Percentiles rank a stretch among this genome's conserved stretches.
Evolutionary conservation across 2,113 vertebrate genomes (phyloP).

Genomic region (Laticauda colubrina): DNA sequence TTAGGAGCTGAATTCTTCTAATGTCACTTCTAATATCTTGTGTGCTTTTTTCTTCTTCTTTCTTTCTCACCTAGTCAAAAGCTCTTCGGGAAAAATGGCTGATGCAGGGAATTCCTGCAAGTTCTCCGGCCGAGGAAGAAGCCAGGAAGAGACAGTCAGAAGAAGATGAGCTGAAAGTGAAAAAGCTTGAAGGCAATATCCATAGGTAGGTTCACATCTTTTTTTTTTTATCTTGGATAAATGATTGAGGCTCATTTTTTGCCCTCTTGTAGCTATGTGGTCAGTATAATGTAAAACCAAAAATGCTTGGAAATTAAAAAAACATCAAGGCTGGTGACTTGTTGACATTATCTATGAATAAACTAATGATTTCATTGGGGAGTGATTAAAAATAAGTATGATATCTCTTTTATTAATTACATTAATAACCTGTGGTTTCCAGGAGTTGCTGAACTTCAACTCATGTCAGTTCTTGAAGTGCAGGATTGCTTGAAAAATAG

Average conservation of each 20-base stretch:
- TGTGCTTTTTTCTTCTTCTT: background rate
- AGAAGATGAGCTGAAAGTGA: conserved; percentile 87
- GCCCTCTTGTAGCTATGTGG: background rate
- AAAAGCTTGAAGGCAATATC: conserved; percentile 86
- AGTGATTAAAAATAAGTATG: background rate
- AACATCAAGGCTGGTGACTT: background rate
- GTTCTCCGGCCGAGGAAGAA: conserved; percentile 83
- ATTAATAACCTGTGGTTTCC: background rate
- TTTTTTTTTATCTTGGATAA: background rate
- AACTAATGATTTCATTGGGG: background rate
- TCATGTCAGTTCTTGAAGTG: background rate
- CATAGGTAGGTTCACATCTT: conserved; percentile 75
- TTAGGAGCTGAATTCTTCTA: conserved; percentile 25
- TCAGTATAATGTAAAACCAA: background rate
- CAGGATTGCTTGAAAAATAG: background rate
- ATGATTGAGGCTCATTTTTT: background rate
- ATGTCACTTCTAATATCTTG: conserved; percentile 9
- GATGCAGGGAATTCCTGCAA: conserved; percentile 85
- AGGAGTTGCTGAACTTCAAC: background rate
- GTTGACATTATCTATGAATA: background rate
- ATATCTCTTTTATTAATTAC: background rate
- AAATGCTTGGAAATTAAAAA: background rate
- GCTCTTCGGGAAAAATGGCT: conserved; percentile 96
- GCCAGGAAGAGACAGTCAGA: conserved; percentile 84
- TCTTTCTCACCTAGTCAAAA: conserved; percentile 82